Conservation (phyloP, 1,140 invertebrate genomes). For the Belonocnema kinseyi region DNA sequence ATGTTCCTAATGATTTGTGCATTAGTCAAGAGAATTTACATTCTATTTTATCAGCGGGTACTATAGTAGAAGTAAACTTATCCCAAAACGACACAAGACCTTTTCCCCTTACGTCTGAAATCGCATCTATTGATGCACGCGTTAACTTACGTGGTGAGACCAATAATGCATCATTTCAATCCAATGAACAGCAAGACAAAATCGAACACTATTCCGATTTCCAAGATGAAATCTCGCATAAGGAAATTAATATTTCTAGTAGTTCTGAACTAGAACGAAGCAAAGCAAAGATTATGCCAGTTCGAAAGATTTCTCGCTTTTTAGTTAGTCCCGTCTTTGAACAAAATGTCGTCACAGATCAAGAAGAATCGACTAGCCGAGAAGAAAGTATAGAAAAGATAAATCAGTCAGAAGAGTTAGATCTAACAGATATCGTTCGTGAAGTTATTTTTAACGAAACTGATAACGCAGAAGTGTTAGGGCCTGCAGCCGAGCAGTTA, state of each 20-base stretch:
- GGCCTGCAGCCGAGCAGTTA: constrained; percentile 30
- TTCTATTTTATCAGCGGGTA: constrained; percentile 41
- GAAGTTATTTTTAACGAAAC: not conserved
- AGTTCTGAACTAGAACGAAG: constrained; percentile 41
- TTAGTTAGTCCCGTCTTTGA: constrained; percentile 85
- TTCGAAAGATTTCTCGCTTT: constrained; percentile 86
- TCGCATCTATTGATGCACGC: not conserved
- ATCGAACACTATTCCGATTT: constrained; percentile 32
- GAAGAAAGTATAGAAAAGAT: constrained; percentile 39
- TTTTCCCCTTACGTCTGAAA: not conserved
- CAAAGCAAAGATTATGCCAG: constrained; percentile 67
- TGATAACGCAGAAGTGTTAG: constrained; percentile 34
- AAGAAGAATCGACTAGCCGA: constrained; percentile 43
- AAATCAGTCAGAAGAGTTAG: constrained; percentile 22
- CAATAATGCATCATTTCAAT: constrained; percentile 19
- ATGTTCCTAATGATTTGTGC: constrained; percentile 63
- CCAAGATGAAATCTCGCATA: constrained; percentile 36
- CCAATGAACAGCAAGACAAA: constrained; percentile 5
- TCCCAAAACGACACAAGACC: constrained; percentile 17
- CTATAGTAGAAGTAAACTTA: constrained; percentile 25
- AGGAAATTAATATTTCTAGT: constrained; percentile 34
- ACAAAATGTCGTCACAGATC: constrained; percentile 57
- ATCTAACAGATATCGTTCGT: not conserved
- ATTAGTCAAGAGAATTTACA: constrained; percentile 62
- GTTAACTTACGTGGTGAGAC: not conserved